Base-by-base conservation (phyloP, 2,888 invertebrate genomes). In the Hymenopus coronatus region DNA sequence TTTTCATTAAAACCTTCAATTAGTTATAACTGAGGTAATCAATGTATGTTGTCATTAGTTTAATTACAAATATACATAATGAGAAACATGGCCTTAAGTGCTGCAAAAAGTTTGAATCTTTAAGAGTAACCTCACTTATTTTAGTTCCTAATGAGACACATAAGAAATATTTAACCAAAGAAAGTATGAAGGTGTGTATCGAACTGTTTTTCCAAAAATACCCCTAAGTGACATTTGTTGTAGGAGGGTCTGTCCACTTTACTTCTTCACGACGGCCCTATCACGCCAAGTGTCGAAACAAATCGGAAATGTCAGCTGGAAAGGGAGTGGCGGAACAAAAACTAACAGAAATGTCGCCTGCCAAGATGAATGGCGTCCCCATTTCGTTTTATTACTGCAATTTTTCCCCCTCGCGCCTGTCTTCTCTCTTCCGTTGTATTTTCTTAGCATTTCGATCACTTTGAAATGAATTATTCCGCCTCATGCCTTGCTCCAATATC, bases 261-360 rank as follows among this genome's bases (percentile, higher is more conserved):
- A 40, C 40, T 40, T 70, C 54, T 70, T 70, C 54, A 20, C 25
- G 4, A 70, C 54, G 54, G 20, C 54, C 54, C 54, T 70, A 70
- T 70, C 54, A 70, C 54, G 54, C 54, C 54, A 70, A 70, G 54
- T 70, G 33, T 87, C 28, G 87, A 82, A 82, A 82, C 87, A 81
- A 87, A 87, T 87, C 82, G 87, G 82, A 87, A 87, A 87, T 87
- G 87, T 87, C 87, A 87, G 82, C 40, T 87, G 87, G 15, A 82
- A 87, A 82, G 82, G 87, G 28, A 33, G 87, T 82, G 86, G 54
- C 54, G 25, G 54, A 70, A 70, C 20, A 70, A 70, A 46, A 85
- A 85, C 46, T 85, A 54, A 15, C 46, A 27, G 33, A 87, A 87
- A 87, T 87, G 87, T 87, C 82, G 87, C 28, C 9, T 70, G 54